phyloP scores from a whole-genome alignment of 1,140 invertebrate genomes.

The Temnothorax curvispinosus region DNA sequence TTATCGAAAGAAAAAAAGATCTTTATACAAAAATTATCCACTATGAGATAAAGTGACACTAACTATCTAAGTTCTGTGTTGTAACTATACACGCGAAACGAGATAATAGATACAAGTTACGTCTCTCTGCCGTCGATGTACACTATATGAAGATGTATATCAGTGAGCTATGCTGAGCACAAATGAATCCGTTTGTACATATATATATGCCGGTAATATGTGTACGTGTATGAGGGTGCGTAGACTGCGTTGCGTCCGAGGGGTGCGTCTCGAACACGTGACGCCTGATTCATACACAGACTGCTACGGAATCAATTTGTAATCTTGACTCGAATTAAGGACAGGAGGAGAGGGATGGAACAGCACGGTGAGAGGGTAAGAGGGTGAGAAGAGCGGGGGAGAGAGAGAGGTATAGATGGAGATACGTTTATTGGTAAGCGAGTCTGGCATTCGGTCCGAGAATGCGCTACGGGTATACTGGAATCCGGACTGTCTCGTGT shows the following conservation, averaged over 20 bases:
- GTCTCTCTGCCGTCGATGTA: neutral
- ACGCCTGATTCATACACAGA: slow-evolving; percentile 86
- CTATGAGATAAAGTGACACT: neutral
- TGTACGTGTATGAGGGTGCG: slow-evolving; percentile 50
- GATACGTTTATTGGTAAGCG: slow-evolving; percentile 80
- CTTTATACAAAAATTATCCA: neutral
- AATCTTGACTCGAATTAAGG: slow-evolving; percentile 86
- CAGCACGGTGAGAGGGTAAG: slow-evolving; percentile 20
- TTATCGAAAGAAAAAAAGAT: neutral
- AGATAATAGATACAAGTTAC: slow-evolving; percentile 53
- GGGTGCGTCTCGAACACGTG: slow-evolving; percentile 85
- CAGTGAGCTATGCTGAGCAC: neutral
- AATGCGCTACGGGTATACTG: slow-evolving; percentile 72
- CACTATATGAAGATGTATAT: slow-evolving; percentile 7
- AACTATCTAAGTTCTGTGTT: neutral
- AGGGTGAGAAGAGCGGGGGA: neutral
- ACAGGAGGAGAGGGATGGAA: slow-evolving; percentile 49
- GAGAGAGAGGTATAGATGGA: neutral
- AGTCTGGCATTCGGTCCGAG: slow-evolving; percentile 74
- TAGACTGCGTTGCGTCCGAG: slow-evolving; percentile 70
- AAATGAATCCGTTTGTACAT: neutral
- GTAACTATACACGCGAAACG: slow-evolving; percentile 42
- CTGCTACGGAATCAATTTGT: slow-evolving; percentile 86
- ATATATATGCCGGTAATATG: slow-evolving; percentile 32
- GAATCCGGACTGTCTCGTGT: slow-evolving; percentile 69